Evolutionary conservation across 2,113 vertebrate species (phyloP), one percentile per base, ranked within the genome.

Genomic region (Cisticola juncidis): DNA sequence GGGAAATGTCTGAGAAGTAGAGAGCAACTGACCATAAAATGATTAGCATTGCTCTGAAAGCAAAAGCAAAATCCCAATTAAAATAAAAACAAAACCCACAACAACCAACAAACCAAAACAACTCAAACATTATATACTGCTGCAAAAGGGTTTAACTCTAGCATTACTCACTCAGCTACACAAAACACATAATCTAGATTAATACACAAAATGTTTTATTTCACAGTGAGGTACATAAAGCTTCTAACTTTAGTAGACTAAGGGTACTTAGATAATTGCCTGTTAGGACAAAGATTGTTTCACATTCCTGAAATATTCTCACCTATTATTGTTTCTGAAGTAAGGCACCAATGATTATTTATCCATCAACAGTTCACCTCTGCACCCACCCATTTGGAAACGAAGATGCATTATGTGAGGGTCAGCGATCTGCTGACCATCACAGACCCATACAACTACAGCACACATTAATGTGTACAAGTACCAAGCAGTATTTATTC

Each of bases 221-320:
- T 98, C 97, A 98, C 97, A 98, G 97, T 98, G 97, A 97, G 82
- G 82, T 97, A 94, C 95, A 95, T 92, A 95, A 91, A 94, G 56
- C 54, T 97, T 90, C 91, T 95, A 95, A 88, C 57, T 96, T 98
- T 93, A 97, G 93, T 88, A 97, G 60, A 69, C 64, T 92, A 91
- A 89, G 86, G 54, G 79, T 90, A 97, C 83, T 35, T 38, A 95
- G 35, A 96, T 22, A 94, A 87, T 71, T 86, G 69, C 87, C 92
- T 70, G 68, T 81, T 84, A 92, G n/a, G 45, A 45, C 45, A 82
- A 89, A 64, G 62, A 57, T 81, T 76, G 58, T 94, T 97, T 97
- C 96, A 98, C 97, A 96, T 97, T 96, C 83, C 82, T 90, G 71
- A 89, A 92, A 61, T 65, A 73, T 82, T 92, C 81, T 88, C 35